phyloP scores from a whole-genome alignment of 2,888 invertebrate species.

The Slavum lentiscoides region DNA sequence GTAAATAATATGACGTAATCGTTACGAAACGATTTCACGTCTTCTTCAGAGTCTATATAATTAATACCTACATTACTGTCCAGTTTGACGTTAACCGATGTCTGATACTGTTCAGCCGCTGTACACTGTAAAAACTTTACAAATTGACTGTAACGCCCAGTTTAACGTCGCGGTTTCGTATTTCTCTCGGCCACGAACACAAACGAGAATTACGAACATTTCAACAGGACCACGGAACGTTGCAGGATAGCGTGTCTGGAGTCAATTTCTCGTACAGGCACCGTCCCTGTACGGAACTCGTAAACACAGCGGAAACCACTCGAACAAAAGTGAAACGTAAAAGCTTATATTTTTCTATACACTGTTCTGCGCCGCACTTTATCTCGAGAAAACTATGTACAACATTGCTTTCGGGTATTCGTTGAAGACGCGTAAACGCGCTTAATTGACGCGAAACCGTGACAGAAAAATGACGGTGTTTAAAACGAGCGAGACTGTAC shows the following conservation, averaged over 20 bases:
- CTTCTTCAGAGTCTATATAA: not conserved
- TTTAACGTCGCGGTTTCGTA: not conserved
- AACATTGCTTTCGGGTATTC: not conserved
- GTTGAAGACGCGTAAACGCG: not conserved
- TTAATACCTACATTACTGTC: not conserved
- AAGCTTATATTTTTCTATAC: too few species aligned
- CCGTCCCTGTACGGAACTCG: not conserved
- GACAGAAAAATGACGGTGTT: not conserved
- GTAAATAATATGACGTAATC: not conserved
- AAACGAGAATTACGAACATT: not conserved
- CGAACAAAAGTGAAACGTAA: not conserved
- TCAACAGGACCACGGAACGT: not conserved
- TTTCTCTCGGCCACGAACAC: not conserved
- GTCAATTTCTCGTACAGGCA: slow-evolving; percentile 3
- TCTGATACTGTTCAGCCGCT: not conserved
- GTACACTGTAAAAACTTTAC: not conserved
- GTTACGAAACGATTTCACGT: not conserved
- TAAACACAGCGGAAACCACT: not conserved
- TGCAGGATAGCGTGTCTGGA: not conserved
- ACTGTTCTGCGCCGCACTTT: not conserved
- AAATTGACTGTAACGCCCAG: slow-evolving; percentile 3
- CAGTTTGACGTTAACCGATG: not conserved
- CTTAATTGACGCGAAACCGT: not conserved
- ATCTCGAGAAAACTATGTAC: not conserved
- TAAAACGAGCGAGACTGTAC: too few species aligned